A percentile compares a stretch with the other conserved stretches of the same genome.
Conservation (phyloP, 2,113 vertebrate genomes). For the Aythya baeri region DNA sequence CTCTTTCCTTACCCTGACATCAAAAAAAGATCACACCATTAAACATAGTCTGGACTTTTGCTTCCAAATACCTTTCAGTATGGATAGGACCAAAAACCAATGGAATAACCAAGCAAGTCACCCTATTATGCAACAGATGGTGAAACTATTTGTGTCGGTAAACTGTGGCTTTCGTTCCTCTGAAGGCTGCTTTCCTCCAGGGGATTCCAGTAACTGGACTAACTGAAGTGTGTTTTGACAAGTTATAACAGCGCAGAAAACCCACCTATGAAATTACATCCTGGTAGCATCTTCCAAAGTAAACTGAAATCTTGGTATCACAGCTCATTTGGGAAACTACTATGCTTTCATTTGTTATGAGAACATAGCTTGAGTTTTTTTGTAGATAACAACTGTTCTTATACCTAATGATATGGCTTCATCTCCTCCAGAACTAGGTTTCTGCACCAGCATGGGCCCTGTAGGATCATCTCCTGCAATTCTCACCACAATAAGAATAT, state of each 20-base stretch:
- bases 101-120: constrained; percentile 6
- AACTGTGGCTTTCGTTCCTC: constrained; percentile 13
- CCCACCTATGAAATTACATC: constrained; percentile 54
- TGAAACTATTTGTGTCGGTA: constrained; percentile 6
- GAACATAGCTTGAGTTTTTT: not conserved
- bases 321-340: constrained; percentile 4
- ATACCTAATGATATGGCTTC: not conserved
- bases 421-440: not conserved
- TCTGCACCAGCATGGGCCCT: not conserved
- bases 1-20: not conserved
- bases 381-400: not conserved
- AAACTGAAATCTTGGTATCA: constrained; percentile 44
- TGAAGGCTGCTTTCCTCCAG: constrained; percentile 43
- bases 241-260: constrained; percentile 55
- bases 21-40: not conserved
- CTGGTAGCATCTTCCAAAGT: constrained; percentile 57
- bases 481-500: not conserved
- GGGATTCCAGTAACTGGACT: constrained; percentile 59
- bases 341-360: not conserved
- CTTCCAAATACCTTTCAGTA: not conserved
- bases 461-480: not conserved
- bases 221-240: constrained; percentile 55
- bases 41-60: not conserved
- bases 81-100: not conserved
- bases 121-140: constrained; percentile 7